phyloP scores from a whole-genome alignment of 2,797 vertebrate genomes.

The Microctenopoma lineatum region DNA sequence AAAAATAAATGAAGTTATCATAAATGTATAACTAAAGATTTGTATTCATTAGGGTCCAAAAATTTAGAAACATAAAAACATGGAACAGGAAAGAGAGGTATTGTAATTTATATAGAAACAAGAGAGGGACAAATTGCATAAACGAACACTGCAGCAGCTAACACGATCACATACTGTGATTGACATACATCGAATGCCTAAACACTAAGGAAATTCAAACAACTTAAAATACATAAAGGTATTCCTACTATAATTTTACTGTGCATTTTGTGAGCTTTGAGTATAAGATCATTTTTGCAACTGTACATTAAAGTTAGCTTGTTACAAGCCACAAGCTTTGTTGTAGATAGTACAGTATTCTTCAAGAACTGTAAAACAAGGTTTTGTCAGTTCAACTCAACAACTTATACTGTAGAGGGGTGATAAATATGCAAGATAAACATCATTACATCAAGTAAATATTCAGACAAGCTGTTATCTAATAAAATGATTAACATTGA shows the following conservation, averaged over 20 bases:
- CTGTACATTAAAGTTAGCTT: constrained; percentile 15
- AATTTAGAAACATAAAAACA: neutral
- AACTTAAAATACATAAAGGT: constrained; percentile 10
- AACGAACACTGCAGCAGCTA: neutral
- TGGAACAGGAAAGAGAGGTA: neutral
- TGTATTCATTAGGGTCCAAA: neutral
- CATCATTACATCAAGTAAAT: neutral
- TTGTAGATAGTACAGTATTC: constrained; percentile 7
- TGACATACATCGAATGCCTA: neutral
- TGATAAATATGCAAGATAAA: neutral
- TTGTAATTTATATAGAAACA: neutral
- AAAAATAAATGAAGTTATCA: neutral
- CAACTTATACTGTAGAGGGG: too few species aligned
- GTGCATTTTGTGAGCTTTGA: neutral
- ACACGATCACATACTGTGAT: constrained; percentile 1
- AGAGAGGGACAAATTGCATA: neutral
- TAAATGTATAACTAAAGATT: neutral
- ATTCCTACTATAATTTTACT: neutral
- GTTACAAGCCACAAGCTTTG: constrained; percentile 32
- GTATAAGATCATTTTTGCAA: neutral
- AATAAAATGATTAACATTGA: neutral
- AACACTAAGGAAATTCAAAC: neutral
- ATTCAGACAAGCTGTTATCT: neutral
- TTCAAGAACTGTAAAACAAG: neutral
- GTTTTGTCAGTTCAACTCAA: neutral